phyloP scores from a whole-genome alignment of 1,140 invertebrate species.

The Notospermus geniculatus region DNA sequence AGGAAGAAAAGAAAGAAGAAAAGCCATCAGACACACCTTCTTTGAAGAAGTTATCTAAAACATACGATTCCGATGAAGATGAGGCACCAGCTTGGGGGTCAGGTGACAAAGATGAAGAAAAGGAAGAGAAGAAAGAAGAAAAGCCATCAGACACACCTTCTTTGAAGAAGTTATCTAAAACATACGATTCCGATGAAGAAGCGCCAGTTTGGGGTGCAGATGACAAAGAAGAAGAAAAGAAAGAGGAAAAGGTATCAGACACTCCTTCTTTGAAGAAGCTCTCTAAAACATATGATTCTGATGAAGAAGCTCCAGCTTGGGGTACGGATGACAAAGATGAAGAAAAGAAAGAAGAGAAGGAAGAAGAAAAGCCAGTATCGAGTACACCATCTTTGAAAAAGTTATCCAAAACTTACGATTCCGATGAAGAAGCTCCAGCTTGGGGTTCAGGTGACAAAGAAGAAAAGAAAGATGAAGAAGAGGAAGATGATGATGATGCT shows the following conservation, averaged over 20 bases:
- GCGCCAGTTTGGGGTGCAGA: neutral
- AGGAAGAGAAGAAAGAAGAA: too few relatives aligned
- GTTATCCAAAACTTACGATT: too few relatives aligned
- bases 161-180: too few relatives aligned
- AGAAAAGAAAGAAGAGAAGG: neutral
- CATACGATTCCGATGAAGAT: neutral
- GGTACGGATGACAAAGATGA: neutral
- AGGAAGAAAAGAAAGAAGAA: neutral
- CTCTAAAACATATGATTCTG: too few relatives aligned
- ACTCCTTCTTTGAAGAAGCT: too few relatives aligned
- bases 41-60: too few relatives aligned
- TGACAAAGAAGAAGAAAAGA: neutral
- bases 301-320: constrained; percentile 1
- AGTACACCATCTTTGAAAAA: too few relatives aligned
- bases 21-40: too few relatives aligned
- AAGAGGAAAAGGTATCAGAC: neutral
- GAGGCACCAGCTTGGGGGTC: neutral
- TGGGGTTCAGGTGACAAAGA: constrained; percentile 3
- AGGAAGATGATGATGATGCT: constrained; percentile 8
- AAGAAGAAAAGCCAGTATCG: neutral
- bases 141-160: too few relatives aligned
- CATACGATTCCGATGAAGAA: neutral
- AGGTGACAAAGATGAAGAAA: constrained; percentile 1
- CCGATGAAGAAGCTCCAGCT: neutral
- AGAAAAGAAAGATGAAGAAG: constrained; percentile 8